Conservation (phyloP, 2,113 vertebrate species). For the Variabilichromis moorii region DNA sequence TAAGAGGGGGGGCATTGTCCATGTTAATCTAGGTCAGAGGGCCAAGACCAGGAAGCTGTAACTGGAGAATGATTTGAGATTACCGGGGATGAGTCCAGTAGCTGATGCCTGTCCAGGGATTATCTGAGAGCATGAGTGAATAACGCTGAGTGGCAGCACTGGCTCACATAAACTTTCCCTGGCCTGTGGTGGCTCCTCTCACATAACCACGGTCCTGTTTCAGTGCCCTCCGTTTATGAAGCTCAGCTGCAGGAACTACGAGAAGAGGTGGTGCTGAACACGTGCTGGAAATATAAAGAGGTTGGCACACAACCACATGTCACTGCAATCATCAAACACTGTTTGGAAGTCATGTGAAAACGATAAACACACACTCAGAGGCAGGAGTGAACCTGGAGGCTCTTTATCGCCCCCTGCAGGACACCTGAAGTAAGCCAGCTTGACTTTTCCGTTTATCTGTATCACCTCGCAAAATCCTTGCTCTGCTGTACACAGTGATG, state of each 20-base stretch:
- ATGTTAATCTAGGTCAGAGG: constrained; percentile 24
- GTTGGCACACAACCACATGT: neutral
- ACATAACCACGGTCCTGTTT: neutral
- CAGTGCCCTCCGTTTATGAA: neutral
- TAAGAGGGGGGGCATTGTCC: neutral
- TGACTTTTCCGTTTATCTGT: neutral
- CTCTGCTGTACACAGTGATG: neutral
- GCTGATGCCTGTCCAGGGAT: constrained; percentile 28
- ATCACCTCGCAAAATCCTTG: neutral
- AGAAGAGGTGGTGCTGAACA: neutral
- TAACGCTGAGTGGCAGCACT: neutral
- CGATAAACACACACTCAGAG: neutral
- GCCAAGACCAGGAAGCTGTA: constrained; percentile 20
- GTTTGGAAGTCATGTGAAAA: neutral
- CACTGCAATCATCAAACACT: neutral
- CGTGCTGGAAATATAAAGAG: neutral
- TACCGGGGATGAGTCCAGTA: constrained; percentile 28
- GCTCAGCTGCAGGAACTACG: neutral
- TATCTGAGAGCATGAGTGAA: constrained; percentile 4
- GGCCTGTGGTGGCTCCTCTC: neutral
- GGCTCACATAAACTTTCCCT: neutral
- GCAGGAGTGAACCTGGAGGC: neutral
- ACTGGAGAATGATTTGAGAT: constrained; percentile 18
- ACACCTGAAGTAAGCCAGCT: neutral
- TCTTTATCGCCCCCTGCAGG: constrained; percentile 54